Conservation (phyloP, 2,888 invertebrate genomes). For the Selenia dentaria region DNA sequence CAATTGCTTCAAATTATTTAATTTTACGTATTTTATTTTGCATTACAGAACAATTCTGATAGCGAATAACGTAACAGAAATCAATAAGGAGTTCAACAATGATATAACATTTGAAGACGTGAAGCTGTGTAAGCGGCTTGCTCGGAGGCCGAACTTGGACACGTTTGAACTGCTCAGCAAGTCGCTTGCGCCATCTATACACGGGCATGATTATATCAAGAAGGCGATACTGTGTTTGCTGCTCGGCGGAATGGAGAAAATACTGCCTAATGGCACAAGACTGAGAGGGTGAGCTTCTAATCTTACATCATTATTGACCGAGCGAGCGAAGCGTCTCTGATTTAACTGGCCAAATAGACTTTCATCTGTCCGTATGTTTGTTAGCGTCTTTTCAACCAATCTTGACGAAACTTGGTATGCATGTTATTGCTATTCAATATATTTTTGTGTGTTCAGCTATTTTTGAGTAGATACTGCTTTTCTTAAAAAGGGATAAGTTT, state of each 20-base stretch:
- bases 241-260: slow-evolving; percentile 97
- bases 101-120: slow-evolving; percentile 94
- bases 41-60: slow-evolving; percentile 93
- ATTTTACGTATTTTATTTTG: no score
- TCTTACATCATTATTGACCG: no score
- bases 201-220: slow-evolving; percentile 98
- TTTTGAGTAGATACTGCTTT: no score
- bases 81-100: slow-evolving; percentile 94
- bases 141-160: slow-evolving; percentile 88
- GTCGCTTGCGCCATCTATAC: slow-evolving; percentile 98
- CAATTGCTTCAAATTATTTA: no score
- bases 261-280: slow-evolving; percentile 95
- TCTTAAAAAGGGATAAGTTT: no score
- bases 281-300: slow-evolving; percentile 90
- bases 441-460: no score
- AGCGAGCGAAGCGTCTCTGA: no score
- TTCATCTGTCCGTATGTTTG: no score
- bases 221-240: slow-evolving; percentile 97
- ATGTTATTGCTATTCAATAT: no score
- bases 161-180: slow-evolving; percentile 95
- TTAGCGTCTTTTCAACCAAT: no score
- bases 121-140: slow-evolving; percentile 92
- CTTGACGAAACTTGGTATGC: no score
- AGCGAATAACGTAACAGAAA: slow-evolving; percentile 95
- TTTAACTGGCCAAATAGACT: no score